phyloP scores from a whole-genome alignment of 2,888 invertebrate genomes.

The Alsophila aescularia region DNA sequence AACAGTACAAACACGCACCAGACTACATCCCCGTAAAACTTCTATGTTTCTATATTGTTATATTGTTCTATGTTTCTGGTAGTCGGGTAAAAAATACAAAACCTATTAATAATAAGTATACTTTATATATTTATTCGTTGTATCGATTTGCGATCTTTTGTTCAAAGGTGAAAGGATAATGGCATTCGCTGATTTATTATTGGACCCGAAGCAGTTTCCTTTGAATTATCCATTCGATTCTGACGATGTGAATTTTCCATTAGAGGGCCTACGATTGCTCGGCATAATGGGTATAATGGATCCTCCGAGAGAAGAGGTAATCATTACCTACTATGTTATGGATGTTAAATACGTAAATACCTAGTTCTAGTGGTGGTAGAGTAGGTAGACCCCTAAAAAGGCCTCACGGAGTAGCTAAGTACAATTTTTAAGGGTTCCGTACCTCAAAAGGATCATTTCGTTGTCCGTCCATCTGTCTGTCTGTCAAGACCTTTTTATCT shows the following conservation, averaged over 20 bases:
- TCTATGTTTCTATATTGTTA: too few species aligned
- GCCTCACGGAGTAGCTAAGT: too few species aligned
- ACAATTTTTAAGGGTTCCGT: too few species aligned
- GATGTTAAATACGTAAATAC: not conserved
- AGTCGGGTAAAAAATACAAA: not conserved
- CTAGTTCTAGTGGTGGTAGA: not conserved
- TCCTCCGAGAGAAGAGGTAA: constrained; percentile 88
- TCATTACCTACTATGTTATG: not conserved
- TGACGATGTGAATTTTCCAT: constrained; percentile 94
- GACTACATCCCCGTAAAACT: too few species aligned
- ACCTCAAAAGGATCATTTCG: too few species aligned
- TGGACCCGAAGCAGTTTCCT: constrained; percentile 94
- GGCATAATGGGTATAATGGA: constrained; percentile 99
- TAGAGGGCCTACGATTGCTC: constrained; percentile 93
- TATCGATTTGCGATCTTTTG: not conserved
- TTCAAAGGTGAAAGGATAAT: constrained; percentile 92
- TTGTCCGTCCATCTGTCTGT: too few species aligned
- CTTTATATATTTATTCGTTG: not conserved
- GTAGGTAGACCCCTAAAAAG: not conserved
- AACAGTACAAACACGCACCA: too few species aligned
- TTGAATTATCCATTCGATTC: constrained; percentile 93
- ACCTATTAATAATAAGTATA: not conserved
- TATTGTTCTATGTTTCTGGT: too few species aligned
- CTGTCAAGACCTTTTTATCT: too few species aligned
- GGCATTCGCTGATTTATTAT: constrained; percentile 94